Percentiles rank a stretch among this genome's conserved stretches.
Conservation (phyloP, 2,888 invertebrate species). For the Conomelus anceps region DNA sequence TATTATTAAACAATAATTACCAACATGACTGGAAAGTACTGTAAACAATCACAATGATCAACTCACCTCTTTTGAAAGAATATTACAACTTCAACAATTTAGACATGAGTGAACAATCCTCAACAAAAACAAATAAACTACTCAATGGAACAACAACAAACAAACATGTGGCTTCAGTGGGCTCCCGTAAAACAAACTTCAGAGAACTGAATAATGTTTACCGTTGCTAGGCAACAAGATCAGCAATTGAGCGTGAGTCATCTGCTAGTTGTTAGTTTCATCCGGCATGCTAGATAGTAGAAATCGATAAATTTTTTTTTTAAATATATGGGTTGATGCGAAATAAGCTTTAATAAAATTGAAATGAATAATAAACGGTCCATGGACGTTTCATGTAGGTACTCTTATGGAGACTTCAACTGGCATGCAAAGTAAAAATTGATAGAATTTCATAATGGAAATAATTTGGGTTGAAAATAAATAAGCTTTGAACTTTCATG, state of each 20-base stretch:
- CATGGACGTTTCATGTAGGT: no score
- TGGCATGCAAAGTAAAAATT: no score
- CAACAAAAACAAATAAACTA: not conserved
- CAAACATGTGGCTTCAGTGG: not conserved
- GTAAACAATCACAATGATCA: not conserved
- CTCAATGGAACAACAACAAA: not conserved
- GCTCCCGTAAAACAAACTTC: not conserved
- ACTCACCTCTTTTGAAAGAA: not conserved
- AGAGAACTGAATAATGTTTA: not conserved
- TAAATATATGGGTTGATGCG: no score
- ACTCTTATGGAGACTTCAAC: no score
- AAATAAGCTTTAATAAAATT: no score
- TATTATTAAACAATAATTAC: no score
- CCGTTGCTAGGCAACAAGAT: not conserved
- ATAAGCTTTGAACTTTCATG: not conserved
- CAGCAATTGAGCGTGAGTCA: not conserved
- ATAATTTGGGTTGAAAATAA: no score
- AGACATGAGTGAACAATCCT: not conserved
- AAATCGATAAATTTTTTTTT: not conserved
- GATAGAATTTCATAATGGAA: no score
- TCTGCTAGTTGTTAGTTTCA: not conserved
- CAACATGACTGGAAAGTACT: not conserved
- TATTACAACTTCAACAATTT: not conserved
- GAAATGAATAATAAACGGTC: no score
- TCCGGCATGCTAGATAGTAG: not conserved